Percentiles rank a stretch among this genome's conserved stretches.
Evolutionary conservation across 30 jellyfish, hydroid and myxozoan species (phyloP).

Genomic region (Turritopsis rubra): DNA sequence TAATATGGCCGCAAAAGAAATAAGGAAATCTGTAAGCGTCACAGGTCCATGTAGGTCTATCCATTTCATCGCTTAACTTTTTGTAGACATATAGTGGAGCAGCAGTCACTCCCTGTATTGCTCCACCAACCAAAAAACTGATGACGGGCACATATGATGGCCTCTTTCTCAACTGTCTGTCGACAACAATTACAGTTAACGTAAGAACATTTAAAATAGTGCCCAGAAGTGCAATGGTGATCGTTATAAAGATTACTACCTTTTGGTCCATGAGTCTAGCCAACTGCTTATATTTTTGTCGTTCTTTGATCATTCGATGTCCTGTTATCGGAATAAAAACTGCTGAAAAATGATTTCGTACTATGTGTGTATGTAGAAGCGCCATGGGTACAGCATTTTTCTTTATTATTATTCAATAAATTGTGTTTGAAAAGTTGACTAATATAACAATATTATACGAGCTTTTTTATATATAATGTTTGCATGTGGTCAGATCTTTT

Average conservation of each 20-base stretch:
- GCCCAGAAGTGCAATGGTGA: not conserved
- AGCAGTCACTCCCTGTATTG: conserved; percentile 20
- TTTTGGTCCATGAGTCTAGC: not conserved
- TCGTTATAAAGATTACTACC: not conserved
- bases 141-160: conserved; percentile 1
- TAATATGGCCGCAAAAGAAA: conserved; percentile 22
- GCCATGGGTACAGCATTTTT: not conserved
- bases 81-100: conserved; percentile 17
- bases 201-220: conserved; percentile 7
- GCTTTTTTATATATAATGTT: not conserved
- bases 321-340: not conserved
- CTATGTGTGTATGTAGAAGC: not conserved
- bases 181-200: not conserved
- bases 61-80: not conserved
- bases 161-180: not conserved
- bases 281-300: not conserved
- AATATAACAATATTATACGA: not conserved
- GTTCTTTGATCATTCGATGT: not conserved
- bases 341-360: not conserved
- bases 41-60: conserved; percentile 16
- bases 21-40: conserved; percentile 21
- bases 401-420: no score
- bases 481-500: not conserved
- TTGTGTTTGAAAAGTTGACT: not conserved
- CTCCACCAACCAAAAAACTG: conserved; percentile 17